These are phyloP conservation scores for Prunella fulvescens DNA, from an alignment of 2,113 vertebrate species.

Conservation along the genomic window DNA sequence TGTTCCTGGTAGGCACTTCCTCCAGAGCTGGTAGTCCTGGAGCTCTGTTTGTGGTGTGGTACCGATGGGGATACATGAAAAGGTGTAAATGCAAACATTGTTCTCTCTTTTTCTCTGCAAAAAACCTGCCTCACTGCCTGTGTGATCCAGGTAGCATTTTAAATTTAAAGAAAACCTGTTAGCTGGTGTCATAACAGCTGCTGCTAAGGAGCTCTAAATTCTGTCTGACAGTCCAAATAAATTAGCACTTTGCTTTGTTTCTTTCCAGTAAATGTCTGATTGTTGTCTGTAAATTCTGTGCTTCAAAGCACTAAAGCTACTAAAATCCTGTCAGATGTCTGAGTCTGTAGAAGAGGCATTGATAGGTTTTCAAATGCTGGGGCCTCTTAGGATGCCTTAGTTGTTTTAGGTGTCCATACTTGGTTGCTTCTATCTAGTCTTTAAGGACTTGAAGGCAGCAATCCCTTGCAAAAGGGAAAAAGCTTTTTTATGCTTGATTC, in stretches of 20 bases:
- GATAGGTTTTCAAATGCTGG: neutral
- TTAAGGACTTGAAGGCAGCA: neutral
- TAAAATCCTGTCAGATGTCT: neutral
- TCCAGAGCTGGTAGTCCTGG: neutral
- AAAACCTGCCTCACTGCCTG: neutral
- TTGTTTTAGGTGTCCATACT: neutral
- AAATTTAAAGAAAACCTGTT: neutral
- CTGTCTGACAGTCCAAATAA: neutral
- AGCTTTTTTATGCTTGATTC: neutral
- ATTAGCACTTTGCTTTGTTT: neutral
- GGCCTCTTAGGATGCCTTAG: neutral
- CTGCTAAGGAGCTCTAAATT: neutral
- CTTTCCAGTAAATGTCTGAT: neutral
- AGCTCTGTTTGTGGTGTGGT: neutral
- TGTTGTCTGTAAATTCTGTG: neutral
- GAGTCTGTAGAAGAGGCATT: neutral
- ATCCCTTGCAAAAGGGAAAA: neutral
- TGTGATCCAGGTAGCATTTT: neutral
- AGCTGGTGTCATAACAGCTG: neutral
- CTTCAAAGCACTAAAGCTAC: neutral
- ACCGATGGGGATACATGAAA: fast-evolving
- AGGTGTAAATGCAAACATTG: neutral
- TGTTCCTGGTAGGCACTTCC: neutral
- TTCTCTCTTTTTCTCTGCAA: neutral
- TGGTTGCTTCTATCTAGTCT: neutral